Conservation (phyloP, 2,113 vertebrate genomes). For the Eudyptes chrysolophus region DNA sequence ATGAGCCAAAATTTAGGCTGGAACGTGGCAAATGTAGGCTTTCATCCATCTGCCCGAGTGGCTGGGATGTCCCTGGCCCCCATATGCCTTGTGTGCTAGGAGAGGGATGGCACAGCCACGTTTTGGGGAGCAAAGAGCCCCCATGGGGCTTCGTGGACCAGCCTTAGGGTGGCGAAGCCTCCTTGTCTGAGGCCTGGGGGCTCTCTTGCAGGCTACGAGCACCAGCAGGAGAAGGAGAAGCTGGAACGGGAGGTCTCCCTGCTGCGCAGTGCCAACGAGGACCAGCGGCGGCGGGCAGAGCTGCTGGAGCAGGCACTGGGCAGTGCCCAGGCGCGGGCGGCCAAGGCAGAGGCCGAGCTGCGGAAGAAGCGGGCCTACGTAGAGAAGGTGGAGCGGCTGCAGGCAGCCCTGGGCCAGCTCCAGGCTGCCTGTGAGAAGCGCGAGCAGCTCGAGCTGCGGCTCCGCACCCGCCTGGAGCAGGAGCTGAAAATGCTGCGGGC, state of each 20-base stretch:
- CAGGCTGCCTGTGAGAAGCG: conserved; percentile 95
- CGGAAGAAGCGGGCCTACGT: conserved; percentile 91
- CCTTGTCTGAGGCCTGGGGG: background rate
- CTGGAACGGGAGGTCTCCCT: conserved; percentile 85
- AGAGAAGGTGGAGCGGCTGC: conserved; percentile 93
- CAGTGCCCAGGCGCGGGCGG: conserved; percentile 83
- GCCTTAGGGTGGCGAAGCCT: accelerated
- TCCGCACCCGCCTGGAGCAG: conserved; percentile 93
- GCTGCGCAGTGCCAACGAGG: conserved; percentile 84
- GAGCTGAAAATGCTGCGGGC: conserved; percentile 92
- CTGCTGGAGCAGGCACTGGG: conserved; percentile 89
- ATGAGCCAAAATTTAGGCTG: background rate
- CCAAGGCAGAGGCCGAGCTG: conserved; percentile 89
- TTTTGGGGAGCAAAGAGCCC: background rate
- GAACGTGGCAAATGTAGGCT: background rate
- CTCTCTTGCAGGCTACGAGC: conserved; percentile 82
- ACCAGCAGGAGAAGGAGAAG: conserved; percentile 87
- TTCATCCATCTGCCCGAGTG: accelerated
- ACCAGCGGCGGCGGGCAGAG: conserved; percentile 87
- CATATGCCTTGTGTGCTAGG: background rate
- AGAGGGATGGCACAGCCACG: accelerated
- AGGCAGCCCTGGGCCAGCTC: conserved; percentile 92
- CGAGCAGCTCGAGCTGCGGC: conserved; percentile 87
- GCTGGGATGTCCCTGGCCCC: background rate
- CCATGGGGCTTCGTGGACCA: accelerated